A percentile compares a stretch with the other conserved stretches of the same genome.
phyloP scores from a whole-genome alignment of 1,140 invertebrate species.

The Pectinophora gossypiella region DNA sequence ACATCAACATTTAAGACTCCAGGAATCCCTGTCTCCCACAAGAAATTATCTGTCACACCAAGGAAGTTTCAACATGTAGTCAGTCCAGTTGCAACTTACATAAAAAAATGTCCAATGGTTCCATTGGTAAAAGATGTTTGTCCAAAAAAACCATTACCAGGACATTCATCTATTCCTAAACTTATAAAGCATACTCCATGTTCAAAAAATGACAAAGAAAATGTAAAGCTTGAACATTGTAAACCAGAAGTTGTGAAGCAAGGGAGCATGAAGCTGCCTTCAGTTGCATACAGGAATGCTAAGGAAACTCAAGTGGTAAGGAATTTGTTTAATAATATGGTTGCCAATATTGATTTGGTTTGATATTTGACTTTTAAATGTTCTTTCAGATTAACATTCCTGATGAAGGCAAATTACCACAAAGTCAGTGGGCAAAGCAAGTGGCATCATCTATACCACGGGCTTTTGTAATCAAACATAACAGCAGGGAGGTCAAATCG shows the following conservation, averaged over 20 bases:
- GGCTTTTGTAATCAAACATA: conserved; percentile 47
- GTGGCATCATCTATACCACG: conserved; percentile 30
- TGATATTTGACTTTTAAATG: neutral
- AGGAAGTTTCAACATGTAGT: conserved; percentile 44
- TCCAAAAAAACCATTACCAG: conserved; percentile 39
- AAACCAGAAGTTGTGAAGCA: conserved; percentile 38
- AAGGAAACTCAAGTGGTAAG: conserved; percentile 50
- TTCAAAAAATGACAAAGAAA: neutral
- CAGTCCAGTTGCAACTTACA: conserved; percentile 54
- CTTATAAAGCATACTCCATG: conserved; percentile 14
- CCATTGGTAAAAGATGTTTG: conserved; percentile 47
- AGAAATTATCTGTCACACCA: conserved; percentile 27
- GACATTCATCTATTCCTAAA: conserved; percentile 37
- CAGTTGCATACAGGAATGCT: conserved; percentile 49
- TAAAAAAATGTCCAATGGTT: conserved; percentile 44
- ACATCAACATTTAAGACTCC: conserved; percentile 40
- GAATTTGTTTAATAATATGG: conserved; percentile 6
- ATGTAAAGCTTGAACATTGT: neutral
- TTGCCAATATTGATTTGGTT: neutral
- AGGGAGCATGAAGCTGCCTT: conserved; percentile 41
- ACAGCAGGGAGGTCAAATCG: conserved; percentile 29
- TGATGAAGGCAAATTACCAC: conserved; percentile 36
- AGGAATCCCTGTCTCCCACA: conserved; percentile 22
- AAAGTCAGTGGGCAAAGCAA: conserved; percentile 39
- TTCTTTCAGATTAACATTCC: conserved; percentile 39